phyloP scores from a whole-genome alignment of 2,113 vertebrate genomes.

The Sula dactylatra region DNA sequence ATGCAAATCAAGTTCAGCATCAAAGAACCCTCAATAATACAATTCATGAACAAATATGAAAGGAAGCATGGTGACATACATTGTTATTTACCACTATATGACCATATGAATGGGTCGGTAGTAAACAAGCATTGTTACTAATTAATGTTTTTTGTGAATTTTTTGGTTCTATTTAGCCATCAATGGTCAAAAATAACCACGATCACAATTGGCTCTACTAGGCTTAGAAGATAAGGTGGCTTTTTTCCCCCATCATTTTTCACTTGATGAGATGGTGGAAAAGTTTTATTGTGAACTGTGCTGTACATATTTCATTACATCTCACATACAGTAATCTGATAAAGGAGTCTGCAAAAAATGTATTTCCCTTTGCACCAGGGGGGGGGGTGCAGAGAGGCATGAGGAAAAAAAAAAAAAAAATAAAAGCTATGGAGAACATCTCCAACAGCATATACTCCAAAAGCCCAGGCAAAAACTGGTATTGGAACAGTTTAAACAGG shows the following conservation, averaged over 20 bases:
- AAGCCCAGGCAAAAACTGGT: not conserved
- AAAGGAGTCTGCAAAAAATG: not conserved
- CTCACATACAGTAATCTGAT: not conserved
- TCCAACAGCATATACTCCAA: not conserved
- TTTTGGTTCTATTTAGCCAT: not conserved
- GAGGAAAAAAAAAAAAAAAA: no score
- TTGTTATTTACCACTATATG: not conserved
- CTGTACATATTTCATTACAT: accelerated
- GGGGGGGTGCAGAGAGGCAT: not conserved
- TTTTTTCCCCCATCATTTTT: not conserved
- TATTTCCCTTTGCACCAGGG: not conserved
- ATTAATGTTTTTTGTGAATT: not conserved
- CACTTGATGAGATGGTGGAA: not conserved
- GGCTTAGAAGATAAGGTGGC: not conserved
- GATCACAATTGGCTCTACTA: not conserved
- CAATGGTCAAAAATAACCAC: not conserved
- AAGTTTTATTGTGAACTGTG: not conserved
- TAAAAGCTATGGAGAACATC: not conserved
- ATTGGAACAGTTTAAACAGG: not conserved
- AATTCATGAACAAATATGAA: not conserved
- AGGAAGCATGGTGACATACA: not conserved
- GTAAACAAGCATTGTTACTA: not conserved
- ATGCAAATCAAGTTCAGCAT: not conserved
- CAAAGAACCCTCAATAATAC: not conserved
- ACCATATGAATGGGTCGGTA: not conserved